Percentiles rank a stretch among this genome's conserved stretches.
Evolutionary conservation across 2,888 invertebrate species (phyloP).

Genomic region (Allacma fusca): DNA sequence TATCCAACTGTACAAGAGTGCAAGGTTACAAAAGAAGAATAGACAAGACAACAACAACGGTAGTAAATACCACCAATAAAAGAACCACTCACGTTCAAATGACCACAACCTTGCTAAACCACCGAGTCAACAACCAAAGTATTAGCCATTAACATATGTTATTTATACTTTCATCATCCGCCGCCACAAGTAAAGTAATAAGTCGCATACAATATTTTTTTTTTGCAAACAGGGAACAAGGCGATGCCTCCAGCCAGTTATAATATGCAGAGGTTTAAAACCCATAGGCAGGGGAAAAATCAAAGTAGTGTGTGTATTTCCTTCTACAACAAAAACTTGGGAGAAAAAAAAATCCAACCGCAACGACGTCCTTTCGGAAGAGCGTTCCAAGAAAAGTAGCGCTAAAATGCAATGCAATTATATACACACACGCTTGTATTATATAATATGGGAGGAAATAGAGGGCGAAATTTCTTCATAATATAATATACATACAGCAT

Average conservation of each 20-base stretch:
- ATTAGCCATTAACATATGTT: neutral
- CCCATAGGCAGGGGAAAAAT: too few species aligned
- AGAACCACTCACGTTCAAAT: constrained; percentile 3
- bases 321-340: too few species aligned
- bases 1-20: neutral
- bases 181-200: neutral
- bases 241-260: too few species aligned
- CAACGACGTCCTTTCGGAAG: neutral
- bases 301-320: too few species aligned
- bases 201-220: too few species aligned
- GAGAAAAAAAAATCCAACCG: neutral
- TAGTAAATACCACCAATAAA: neutral
- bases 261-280: too few species aligned
- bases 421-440: neutral
- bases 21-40: neutral
- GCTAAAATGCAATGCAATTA: neutral
- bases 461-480: too few species aligned
- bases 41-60: neutral
- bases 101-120: constrained; percentile 16
- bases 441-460: neutral
- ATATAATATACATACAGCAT: too few species aligned
- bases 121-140: constrained; percentile 6
- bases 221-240: too few species aligned
- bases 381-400: neutral
- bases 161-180: constrained; percentile 4